phyloP scores from a whole-genome alignment of 2,888 invertebrate species.

The Mesorhabditis spiculigera region DNA sequence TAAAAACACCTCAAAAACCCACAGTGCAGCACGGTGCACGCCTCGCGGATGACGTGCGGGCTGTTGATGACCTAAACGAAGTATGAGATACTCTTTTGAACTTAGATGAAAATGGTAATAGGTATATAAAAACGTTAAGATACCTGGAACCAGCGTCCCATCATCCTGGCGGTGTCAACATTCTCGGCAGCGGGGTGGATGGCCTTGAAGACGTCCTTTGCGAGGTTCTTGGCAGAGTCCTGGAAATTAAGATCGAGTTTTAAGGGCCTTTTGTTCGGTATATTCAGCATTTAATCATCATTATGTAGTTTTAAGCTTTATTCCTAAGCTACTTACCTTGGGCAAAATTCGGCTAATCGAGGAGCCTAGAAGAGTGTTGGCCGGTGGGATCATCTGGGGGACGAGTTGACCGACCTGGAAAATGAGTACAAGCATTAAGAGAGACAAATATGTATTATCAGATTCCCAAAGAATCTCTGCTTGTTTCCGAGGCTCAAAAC shows the following conservation, averaged over 20 bases:
- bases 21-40: constrained; percentile 59
- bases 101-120: too few species aligned
- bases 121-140: constrained; percentile 11
- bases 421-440: background rate
- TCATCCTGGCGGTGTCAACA: constrained; percentile 58
- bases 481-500: background rate
- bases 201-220: constrained; percentile 56
- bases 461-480: background rate
- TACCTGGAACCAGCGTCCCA: constrained; percentile 59
- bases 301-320: background rate
- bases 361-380: constrained; percentile 57
- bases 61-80: constrained; percentile 53
- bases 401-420: constrained; percentile 55
- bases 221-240: constrained; percentile 57
- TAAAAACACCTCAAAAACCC: constrained; percentile 18
- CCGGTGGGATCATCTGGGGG: constrained; percentile 59
- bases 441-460: background rate
- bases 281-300: background rate
- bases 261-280: background rate
- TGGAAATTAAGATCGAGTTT: constrained; percentile 5
- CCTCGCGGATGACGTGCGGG: constrained; percentile 59
- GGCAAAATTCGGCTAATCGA: constrained; percentile 57
- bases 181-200: constrained; percentile 58
- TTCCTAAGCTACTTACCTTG: constrained; percentile 25
- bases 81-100: background rate